These are phyloP conservation scores for Baryphthengus martii DNA, from an alignment of 2,113 vertebrate species.

Conservation along the genomic window DNA sequence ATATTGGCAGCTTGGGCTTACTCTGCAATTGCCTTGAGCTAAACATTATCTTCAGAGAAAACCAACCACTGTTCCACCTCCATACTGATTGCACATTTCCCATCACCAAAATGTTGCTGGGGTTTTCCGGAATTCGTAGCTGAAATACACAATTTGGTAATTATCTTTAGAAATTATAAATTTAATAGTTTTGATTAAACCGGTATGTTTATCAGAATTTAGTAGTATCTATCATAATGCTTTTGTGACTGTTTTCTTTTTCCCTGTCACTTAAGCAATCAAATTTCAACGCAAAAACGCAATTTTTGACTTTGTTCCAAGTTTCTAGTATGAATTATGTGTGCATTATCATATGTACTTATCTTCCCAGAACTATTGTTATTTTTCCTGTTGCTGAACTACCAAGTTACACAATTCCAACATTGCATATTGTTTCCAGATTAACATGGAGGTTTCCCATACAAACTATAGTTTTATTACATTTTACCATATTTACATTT, in stretches of 20 bases:
- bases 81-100: neutral
- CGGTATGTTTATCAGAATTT: neutral
- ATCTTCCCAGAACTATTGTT: conserved; percentile 13
- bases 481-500: conserved; percentile 51
- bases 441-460: conserved; percentile 39
- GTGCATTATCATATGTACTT: neutral
- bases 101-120: neutral
- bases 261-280: neutral
- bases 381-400: conserved; percentile 32
- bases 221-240: neutral
- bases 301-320: neutral
- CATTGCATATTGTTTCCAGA: conserved; percentile 50
- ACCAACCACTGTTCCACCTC: neutral
- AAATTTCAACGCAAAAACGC: neutral
- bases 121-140: neutral
- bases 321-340: neutral
- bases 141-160: neutral
- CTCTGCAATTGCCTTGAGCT: neutral
- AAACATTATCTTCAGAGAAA: neutral
- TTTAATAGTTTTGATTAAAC: neutral
- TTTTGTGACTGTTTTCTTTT: neutral
- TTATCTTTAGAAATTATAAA: neutral
- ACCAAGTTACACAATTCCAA: conserved; percentile 29
- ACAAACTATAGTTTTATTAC: conserved; percentile 62
- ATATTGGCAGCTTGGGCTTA: neutral